Percentiles rank a stretch among this genome's conserved stretches.
phyloP scores from a whole-genome alignment of 2,888 invertebrate genomes.

The Sarcophaga carnaria region DNA sequence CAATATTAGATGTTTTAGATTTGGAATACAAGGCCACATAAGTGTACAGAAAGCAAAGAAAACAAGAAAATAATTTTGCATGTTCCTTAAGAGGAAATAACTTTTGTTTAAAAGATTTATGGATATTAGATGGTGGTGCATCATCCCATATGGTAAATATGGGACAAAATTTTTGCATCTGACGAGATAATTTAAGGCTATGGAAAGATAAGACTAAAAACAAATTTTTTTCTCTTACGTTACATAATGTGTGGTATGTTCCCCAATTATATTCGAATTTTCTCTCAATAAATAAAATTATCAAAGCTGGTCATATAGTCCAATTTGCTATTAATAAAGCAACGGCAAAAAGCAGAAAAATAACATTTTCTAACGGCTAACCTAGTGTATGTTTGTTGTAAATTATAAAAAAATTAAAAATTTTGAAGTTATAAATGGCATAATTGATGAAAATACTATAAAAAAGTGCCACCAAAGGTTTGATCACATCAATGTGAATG shows the following conservation, averaged over 20 bases:
- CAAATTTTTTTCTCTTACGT: conserved; percentile 39
- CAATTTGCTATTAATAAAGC: conserved; percentile 11
- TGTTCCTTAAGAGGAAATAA: conserved; percentile 13
- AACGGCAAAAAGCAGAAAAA: conserved; percentile 18
- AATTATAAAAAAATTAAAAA: neutral
- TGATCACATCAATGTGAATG: too few species aligned
- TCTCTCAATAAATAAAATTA: conserved; percentile 41
- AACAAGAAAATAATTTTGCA: conserved; percentile 19
- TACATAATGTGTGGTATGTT: conserved; percentile 47
- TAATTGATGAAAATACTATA: neutral
- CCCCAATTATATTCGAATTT: conserved; percentile 46
- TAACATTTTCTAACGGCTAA: conserved; percentile 30
- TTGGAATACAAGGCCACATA: conserved; percentile 60
- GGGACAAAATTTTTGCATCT: too few species aligned
- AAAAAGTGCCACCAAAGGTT: too few species aligned
- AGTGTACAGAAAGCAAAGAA: conserved; percentile 43
- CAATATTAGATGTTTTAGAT: conserved; percentile 40
- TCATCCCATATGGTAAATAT: too few species aligned
- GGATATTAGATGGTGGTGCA: neutral
- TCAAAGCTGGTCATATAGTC: conserved; percentile 45
- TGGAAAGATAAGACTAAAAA: conserved; percentile 23
- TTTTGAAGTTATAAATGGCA: neutral
- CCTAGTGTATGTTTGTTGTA: conserved; percentile 39
- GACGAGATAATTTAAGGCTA: conserved; percentile 37
- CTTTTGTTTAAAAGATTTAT: conserved; percentile 5